A percentile compares a stretch with the other conserved stretches of the same genome.
Conservation (phyloP, 2,113 vertebrate species). For the Illadopsis cleaveri region DNA sequence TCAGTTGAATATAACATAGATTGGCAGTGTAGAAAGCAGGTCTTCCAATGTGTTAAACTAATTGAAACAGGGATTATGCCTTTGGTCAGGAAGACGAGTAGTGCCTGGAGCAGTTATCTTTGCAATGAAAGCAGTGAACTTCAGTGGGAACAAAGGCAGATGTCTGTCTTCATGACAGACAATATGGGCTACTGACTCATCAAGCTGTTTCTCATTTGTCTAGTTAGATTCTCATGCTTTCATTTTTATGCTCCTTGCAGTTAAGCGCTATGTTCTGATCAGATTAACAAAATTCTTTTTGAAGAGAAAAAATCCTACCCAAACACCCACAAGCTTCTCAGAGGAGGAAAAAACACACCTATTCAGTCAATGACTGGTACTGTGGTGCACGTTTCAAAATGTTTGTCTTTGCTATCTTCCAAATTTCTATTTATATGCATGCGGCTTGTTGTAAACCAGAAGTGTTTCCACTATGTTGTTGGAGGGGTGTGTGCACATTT, state of each 20-base stretch:
- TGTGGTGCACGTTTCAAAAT: background rate
- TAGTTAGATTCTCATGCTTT: background rate
- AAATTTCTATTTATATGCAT: background rate
- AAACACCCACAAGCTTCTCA: background rate
- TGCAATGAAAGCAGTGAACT: background rate
- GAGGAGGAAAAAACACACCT: background rate
- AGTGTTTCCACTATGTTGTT: background rate
- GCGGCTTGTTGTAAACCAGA: background rate
- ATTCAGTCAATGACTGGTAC: background rate
- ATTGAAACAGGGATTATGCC: background rate
- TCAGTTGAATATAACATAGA: background rate
- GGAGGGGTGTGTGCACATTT: background rate
- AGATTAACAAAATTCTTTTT: background rate
- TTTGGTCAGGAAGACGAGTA: background rate
- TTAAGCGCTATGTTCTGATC: background rate
- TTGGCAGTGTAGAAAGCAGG: background rate
- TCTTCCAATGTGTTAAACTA: background rate
- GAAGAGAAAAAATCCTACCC: background rate
- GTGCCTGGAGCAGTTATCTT: background rate
- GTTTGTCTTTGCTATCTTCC: background rate
- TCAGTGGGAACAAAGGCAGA: background rate
- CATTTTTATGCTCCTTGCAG: background rate
- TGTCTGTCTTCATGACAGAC: background rate
- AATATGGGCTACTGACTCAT: background rate
- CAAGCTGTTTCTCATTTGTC: background rate